These are phyloP conservation scores for Ophioderma brevispina DNA, from an alignment of 35 echinoderm and acorn worm species.

Conservation along the genomic window DNA sequence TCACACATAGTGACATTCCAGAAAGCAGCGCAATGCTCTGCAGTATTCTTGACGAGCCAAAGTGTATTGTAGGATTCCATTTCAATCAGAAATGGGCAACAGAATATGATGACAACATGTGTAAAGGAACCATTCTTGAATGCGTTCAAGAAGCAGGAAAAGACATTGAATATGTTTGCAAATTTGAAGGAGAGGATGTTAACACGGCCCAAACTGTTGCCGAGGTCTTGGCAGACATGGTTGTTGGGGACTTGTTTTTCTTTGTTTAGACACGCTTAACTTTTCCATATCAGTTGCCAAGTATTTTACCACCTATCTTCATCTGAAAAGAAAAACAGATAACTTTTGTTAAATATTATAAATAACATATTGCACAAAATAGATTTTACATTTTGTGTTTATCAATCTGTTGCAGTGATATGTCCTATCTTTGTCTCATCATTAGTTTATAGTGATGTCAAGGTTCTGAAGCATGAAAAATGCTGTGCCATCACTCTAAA, in stretches of 20 bases:
- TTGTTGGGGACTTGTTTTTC: not conserved
- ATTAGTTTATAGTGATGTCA: too few relatives aligned
- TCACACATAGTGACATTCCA: not conserved
- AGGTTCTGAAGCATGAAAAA: too few relatives aligned
- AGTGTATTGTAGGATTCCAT: not conserved
- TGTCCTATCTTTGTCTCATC: too few relatives aligned
- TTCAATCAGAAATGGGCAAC: not conserved
- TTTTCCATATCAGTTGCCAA: too few relatives aligned
- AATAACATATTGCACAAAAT: too few relatives aligned
- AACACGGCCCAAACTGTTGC: not conserved
- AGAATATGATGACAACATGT: not conserved
- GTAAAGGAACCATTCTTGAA: not conserved
- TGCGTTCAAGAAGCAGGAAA: not conserved
- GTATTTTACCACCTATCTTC: too few relatives aligned
- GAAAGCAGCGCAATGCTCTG: not conserved
- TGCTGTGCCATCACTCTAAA: too few relatives aligned
- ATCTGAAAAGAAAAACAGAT: too few relatives aligned
- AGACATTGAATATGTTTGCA: not conserved
- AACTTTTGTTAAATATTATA: too few relatives aligned
- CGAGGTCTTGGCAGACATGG: not conserved
- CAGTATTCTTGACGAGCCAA: not conserved
- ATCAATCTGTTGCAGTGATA: too few relatives aligned
- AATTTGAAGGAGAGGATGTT: not conserved
- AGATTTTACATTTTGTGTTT: too few relatives aligned
- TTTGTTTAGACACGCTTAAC: too few relatives aligned